Conservation (phyloP, 2,113 vertebrate genomes). For the Crotalus horridus region DNA sequence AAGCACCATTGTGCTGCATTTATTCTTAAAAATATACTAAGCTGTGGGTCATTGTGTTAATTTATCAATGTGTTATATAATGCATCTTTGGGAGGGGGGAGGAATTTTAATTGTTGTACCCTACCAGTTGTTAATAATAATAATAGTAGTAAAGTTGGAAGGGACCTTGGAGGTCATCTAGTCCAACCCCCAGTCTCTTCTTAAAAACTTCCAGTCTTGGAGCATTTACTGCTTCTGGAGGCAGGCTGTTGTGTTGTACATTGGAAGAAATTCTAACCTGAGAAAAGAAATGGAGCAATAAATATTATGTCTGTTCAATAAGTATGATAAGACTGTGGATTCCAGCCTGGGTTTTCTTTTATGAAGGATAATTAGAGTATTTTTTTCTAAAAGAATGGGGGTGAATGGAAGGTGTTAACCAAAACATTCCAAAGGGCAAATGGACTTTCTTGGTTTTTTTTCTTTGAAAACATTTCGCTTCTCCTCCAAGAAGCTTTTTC, state of each 20-base stretch:
- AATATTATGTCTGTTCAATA: not conserved
- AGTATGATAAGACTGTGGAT: not conserved
- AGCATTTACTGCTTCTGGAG: no score
- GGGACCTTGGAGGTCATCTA: no score
- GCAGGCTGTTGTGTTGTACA: not conserved
- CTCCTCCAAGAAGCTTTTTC: no score
- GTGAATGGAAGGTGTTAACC: not conserved
- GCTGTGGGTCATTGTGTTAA: not conserved
- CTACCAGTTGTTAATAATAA: not conserved
- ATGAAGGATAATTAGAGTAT: not conserved
- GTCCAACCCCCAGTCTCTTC: no score
- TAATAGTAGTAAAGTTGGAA: no score
- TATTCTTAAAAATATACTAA: not conserved
- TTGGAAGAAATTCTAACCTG: not conserved
- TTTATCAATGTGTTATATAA: not conserved
- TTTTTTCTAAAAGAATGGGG: not conserved
- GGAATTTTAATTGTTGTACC: not conserved
- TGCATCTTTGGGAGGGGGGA: not conserved
- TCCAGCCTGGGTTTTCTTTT: not conserved
- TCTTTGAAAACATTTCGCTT: no score
- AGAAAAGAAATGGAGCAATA: not conserved
- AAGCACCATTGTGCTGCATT: not conserved
- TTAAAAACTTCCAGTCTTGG: no score
- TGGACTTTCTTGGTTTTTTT: no score
- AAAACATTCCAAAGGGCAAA: not conserved